Evolutionary conservation across 1,140 invertebrate genomes (phyloP), one percentile per base, ranked within the genome.

Genomic region (Ceratosolen fusciceps): DNA sequence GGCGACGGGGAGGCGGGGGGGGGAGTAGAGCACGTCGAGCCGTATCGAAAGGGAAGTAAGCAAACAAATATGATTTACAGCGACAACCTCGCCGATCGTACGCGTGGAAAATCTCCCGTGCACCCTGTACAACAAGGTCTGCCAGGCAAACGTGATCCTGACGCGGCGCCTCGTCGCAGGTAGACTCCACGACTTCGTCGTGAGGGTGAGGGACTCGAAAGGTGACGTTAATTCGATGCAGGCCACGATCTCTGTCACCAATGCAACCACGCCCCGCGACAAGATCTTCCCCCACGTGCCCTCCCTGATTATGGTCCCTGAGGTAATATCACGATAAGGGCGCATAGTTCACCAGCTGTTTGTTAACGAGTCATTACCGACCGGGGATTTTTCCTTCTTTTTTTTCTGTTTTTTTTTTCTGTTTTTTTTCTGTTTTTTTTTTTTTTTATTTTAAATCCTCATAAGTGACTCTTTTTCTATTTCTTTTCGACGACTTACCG

Each of bases 261-360:
- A 96, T 88, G 94, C 94, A 34, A 95, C 94, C 19, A 95, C 95
- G 71, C 93, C 94, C 31, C 91, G 93, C 82, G 94, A 94, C 85
- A 93, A 93, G 82, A 95, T 96, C 88, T 96, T 96, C 87, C 95
- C 95, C n/a, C 95, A 96, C 82, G 94, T 95, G 83, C 95, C 95
- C 12, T 92, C 93, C 37, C 93, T 96, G 75, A 93, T 96, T 82
- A 93, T 94, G 90, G 93, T 96, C 65, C 94, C 95, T 8, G 96
- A 96, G 93, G 95, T 95, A 90, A 90, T 85, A 5, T 58, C 10
- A 37, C 60, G 47, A 76, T 67, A 39, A 34, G 9, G 56, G 29
- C 16, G 31, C 8, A 9, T 65, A 19, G 10, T 37, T 65, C 9
- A 37, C 60, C 9, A 8, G 8, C 37, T 65, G 0, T 65, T 65